Evolutionary conservation across 2,113 vertebrate species (phyloP).

Genomic region (Pterocles burchelli): DNA sequence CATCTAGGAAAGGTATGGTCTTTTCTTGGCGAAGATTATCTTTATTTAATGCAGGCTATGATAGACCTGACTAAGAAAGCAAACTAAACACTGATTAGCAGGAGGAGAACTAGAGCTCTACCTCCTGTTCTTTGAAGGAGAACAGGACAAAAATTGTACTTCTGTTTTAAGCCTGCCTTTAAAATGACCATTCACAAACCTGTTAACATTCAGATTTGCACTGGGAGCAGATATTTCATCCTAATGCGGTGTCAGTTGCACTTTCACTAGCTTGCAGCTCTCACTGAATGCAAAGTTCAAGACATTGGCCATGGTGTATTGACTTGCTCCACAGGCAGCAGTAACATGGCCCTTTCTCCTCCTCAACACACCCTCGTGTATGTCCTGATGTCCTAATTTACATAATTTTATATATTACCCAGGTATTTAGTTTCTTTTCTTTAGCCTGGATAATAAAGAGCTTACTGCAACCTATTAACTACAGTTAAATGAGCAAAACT

Average conservation of each 20-base stretch:
- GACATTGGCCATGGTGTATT: neutral
- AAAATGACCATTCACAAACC: neutral
- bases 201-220: neutral
- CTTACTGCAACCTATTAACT: neutral
- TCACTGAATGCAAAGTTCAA: neutral
- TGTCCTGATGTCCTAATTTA: neutral
- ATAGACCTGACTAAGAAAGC: neutral
- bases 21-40: neutral
- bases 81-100: neutral
- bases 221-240: neutral
- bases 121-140: neutral
- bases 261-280: neutral
- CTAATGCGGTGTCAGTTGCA: fast-evolving
- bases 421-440: neutral
- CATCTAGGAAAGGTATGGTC: neutral
- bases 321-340: neutral
- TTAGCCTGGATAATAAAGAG: neutral
- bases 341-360: neutral
- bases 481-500: neutral
- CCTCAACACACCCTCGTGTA: neutral
- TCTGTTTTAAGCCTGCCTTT: neutral
- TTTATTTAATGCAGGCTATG: neutral
- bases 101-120: neutral
- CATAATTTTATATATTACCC: neutral
- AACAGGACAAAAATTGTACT: neutral